Conservation (phyloP, 2,113 vertebrate genomes). For the Nansenia antarctica region DNA sequence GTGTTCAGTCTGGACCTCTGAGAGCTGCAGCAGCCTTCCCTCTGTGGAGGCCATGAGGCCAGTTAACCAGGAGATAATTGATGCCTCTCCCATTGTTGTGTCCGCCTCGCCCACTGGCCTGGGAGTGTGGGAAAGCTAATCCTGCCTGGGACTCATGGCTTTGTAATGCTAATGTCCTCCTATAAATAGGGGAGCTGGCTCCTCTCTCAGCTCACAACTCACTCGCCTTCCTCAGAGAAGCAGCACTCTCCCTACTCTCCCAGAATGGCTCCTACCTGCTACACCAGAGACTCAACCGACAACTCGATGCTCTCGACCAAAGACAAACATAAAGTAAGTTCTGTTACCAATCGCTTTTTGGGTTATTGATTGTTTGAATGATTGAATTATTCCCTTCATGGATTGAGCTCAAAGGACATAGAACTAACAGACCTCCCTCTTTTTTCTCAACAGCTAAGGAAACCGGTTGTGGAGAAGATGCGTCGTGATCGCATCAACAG, state of each 20-base stretch:
- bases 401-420: background rate
- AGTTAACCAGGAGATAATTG: constrained; percentile 67
- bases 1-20: constrained; percentile 44
- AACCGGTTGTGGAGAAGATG: constrained; percentile 45
- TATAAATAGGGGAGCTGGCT: constrained; percentile 61
- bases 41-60: constrained; percentile 35
- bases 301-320: constrained; percentile 50
- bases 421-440: constrained; percentile 11
- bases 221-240: constrained; percentile 42
- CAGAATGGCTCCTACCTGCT: constrained; percentile 57
- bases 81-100: constrained; percentile 62
- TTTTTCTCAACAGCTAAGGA: constrained; percentile 53
- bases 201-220: constrained; percentile 42
- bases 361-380: background rate
- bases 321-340: constrained; percentile 68
- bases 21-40: constrained; percentile 30
- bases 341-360: background rate
- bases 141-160: constrained; percentile 66
- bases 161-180: constrained; percentile 68
- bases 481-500: constrained; percentile 48
- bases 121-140: constrained; percentile 71
- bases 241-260: constrained; percentile 16
- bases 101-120: constrained; percentile 54
- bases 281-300: constrained; percentile 19
- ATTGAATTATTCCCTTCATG: background rate